A percentile compares a stretch with the other conserved stretches of the same genome.
Conservation (phyloP, 2,113 vertebrate genomes). For the Corythaeola cristata region DNA sequence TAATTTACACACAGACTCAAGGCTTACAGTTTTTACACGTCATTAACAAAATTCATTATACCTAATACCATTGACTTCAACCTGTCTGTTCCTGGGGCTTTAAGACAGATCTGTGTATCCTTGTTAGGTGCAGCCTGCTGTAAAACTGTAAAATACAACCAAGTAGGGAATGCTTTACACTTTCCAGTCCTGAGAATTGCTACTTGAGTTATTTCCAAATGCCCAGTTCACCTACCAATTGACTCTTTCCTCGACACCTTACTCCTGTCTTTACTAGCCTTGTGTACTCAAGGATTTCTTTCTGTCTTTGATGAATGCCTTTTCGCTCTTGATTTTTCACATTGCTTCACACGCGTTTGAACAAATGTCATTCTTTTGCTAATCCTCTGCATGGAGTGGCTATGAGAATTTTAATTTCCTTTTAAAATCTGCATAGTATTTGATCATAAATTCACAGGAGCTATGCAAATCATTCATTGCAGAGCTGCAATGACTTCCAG, state of each 20-base stretch:
- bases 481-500: background rate
- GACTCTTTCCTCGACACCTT: background rate
- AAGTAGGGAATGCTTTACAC: background rate
- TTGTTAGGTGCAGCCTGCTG: background rate
- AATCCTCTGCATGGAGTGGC: background rate
- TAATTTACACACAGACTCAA: background rate
- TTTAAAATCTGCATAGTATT: slow-evolving; percentile 21
- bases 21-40: slow-evolving; percentile 2
- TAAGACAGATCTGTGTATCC: background rate
- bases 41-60: slow-evolving; percentile 39
- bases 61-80: background rate
- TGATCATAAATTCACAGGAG: slow-evolving; percentile 30
- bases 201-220: background rate
- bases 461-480: slow-evolving; percentile 16
- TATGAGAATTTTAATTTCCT: slow-evolving; percentile 25
- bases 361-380: slow-evolving; percentile 10
- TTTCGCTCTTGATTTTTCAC: slow-evolving; percentile 22
- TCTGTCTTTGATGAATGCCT: background rate
- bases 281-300: background rate
- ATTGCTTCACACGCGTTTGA: background rate
- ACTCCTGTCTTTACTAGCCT: background rate
- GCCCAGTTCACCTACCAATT: background rate
- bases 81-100: background rate
- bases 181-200: background rate
- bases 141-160: background rate